Base-by-base conservation (phyloP, 2,797 vertebrate species). In the Bovichtus diacanthus region DNA sequence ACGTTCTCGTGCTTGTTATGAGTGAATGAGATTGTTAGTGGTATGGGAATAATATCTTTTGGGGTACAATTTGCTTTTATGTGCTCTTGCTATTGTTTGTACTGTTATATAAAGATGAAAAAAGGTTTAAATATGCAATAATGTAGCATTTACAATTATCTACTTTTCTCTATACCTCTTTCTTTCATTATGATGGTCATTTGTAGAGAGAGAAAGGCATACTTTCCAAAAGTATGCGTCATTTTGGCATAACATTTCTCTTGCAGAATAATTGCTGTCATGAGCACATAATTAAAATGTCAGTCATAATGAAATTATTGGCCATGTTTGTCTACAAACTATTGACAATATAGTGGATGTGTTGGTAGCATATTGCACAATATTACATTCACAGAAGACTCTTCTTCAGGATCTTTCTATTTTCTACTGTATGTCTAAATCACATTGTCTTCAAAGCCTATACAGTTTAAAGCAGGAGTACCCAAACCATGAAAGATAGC, bases 1-100 rank as follows among this genome's bases (percentile, higher is more conserved):
- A 81, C 86, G 73, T 82, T 87, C 78, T 81, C 23, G 38, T 66
- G 68, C 76, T 87, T 74, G 78, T 89, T 85, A 83, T 72, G 62
- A 76, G 50, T 54, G 60, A 66, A 43, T n/a, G 59, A 70, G 56
- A 67, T 81, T 63, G 71, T 67, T 47, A 49, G 38, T 50, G 59
- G 21, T 61, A 0, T 66, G 65, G 60, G 43, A 41, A 72, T 46
- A 63, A 41, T 18, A 21, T 68, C 3, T 9, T 65, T 77, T 68
- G 27, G 5, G 5, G n/a, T 46, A 36, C 23, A 67, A 21, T 78
- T 69, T 76, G 47, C 59, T 81, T 55, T 58, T 11, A 56, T 78
- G 13, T 36, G 8, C 61, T 46, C 3, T 15, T 71, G 29, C 41
- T 44, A 10, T 63, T 75, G 23, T 79, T 73, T 75, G 29, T 31